Evolutionary conservation across 2,797 vertebrate species (phyloP).

Genomic region (Sebastes hubbsi): DNA sequence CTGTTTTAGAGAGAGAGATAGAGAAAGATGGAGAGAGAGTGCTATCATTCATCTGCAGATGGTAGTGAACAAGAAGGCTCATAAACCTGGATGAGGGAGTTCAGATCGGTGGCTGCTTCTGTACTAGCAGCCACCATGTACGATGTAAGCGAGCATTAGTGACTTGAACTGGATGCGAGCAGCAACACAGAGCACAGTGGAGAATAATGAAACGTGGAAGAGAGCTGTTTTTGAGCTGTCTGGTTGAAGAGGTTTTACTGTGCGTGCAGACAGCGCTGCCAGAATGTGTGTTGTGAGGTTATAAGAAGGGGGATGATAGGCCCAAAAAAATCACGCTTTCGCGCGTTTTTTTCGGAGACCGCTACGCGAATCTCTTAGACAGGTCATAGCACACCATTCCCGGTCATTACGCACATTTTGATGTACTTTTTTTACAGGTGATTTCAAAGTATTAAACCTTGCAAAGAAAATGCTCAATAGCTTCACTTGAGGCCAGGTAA

Average conservation of each 20-base stretch:
- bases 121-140: not conserved
- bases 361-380: no score
- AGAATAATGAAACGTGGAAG: not conserved
- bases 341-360: no score
- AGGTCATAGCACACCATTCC: no score
- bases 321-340: no score
- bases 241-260: not conserved
- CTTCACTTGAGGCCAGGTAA: no score
- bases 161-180: not conserved
- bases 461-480: no score
- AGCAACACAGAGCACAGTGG: not conserved
- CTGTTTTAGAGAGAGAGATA: not conserved
- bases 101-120: not conserved
- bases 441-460: no score
- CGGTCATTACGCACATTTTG: no score
- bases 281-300: not conserved
- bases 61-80: not conserved
- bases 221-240: not conserved
- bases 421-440: no score
- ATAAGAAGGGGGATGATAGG: no score
- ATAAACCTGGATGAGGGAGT: not conserved
- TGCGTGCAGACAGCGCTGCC: not conserved
- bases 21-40: not conserved
- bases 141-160: not conserved
- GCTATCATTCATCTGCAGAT: not conserved